Evolutionary conservation across 1,140 invertebrate genomes (phyloP), one percentile per base, ranked within the genome.

Genomic region (Drosophila lacteicornis): DNA sequence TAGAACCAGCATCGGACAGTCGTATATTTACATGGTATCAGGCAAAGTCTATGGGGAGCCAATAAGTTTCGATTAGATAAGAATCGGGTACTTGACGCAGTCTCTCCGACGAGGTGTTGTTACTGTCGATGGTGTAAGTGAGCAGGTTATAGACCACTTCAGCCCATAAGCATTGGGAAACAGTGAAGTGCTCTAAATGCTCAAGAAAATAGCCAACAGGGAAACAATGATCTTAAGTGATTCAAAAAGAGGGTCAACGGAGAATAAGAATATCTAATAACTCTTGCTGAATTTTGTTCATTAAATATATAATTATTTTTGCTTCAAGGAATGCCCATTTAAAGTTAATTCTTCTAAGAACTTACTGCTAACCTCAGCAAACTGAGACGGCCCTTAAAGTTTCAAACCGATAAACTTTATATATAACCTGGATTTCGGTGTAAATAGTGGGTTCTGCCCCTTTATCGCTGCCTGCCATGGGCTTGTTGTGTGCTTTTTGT

Each of bases 21-120:
- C 69, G 69, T 59, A 73, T 73, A 73, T 73, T 73, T 59, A 73
- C 69, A 73, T 71, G 67, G 68, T 74, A 74, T 74, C 68, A 61
- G 53, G 45, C 67, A 49, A 73, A 59, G 69, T 73, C 69, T 73
- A 73, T 73, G 69, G 69, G 69, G 67, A 73, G 68, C 55, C 69
- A 73, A 71, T 73, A 73, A 73, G 69, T 71, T 73, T 73, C 69
- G 69, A 73, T 73, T 73, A 73, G 69, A 73, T 73, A 73, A 73
- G 67, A 73, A 73, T 73, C 69, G 53, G 38, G 65, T 70, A 70
- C 67, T 70, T 70, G 63, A 67, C 49, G 62, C 59, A 56, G 47
- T 63, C 68, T 55, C 61, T 30, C 30, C 40, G 15, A n/a, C 7
- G 27, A 71, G 66, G 69, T 58, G 45, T 49, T 50, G 30, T 33